Base-by-base conservation (phyloP, 2,113 vertebrate species). In the Atrichornis clamosus region DNA sequence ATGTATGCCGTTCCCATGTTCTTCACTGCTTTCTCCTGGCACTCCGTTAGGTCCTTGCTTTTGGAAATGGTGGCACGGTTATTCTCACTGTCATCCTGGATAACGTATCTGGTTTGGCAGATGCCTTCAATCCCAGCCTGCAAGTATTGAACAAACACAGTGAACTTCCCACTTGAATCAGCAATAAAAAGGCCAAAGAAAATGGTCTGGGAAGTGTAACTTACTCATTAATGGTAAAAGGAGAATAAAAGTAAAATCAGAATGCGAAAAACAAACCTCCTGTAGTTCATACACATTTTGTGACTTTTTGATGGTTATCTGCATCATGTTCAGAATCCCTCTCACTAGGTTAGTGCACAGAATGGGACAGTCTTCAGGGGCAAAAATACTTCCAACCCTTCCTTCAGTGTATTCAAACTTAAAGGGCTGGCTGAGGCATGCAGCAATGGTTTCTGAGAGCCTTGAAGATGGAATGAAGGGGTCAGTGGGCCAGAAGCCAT, bases 391-490 rank as follows among this genome's bases (percentile, higher is more conserved):
- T 75, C 98, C 98, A 20, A 99, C 96, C 52, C 96, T 96, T 84
- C 99, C 99, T 35, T 96, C 96, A 53, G 56, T 81, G 84, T 99
- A 99, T 64, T 99, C 98, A 97, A 99, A 99, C 94, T 98, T 99
- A 86, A 99, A 98, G 68, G 97, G 96, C 83, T 95, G 98, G 52
- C 76, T 81, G 69, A 99, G 49, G 93, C 98, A 97, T n/a, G 94
- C 95, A 70, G 95, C 39, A 52, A 98, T 69, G 15, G 83, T 97
- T 84, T 98, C 87, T 63, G 97, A 98, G 76, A 98, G 97, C 89
- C 93, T 98, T 0, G 77, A 60, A 58, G 98, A 96, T 0, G 84
- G 95, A 49, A 16, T 86, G 88, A 98, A 98, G 46, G 77, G 44
- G 37, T 98, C 98, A 3, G 11, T 97, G 65, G 98, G 98, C 98